Evolutionary conservation across 1,140 invertebrate genomes (phyloP), one percentile per base, ranked within the genome.

Genomic region (Calosoma granatense): DNA sequence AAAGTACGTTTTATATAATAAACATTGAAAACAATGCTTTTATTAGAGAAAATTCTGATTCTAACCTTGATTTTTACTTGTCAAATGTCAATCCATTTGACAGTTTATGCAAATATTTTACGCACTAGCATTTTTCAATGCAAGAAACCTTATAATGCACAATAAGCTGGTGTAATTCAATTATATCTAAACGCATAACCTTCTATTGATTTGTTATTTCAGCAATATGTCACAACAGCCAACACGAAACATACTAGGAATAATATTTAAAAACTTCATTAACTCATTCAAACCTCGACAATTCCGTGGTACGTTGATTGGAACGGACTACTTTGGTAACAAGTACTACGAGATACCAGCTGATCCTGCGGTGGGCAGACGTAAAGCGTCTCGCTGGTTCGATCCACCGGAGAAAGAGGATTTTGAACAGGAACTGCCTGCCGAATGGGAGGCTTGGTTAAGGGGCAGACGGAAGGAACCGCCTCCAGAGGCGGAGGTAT

Each of bases 371-470:
- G 69, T 72, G 30, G 79, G 77, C 0, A 82, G 80, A 65, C 75
- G 80, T 43, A 83, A 76, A 61, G 63, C 80, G 0, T 76, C 76
- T 1, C 70, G 90, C 55, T 91, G 81, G 79, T 92, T 88, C 73
- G 78, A 78, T 56, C 85, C 88, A 0, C 65, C 72, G 0, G 73
- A 76, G 17, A 80, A 81, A 39, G 73, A 80, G 0, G 59, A 79
- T 63, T 84, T 86, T 63, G 76, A 84, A 47, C 78, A 85, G 65
- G 85, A 88, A 63, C 67, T 88, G 43, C 87, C 88, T 2, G 78
- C 86, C 2, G 88, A 91, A 71, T 93, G 89, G 89, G 86, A 90
- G 70, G 74, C 88, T 12, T 92, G 89, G 89, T 71, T 93, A 20
- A 74, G 89, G 70, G 75, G 80, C 59, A 74, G 86, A 65, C 77